A percentile compares a stretch with the other conserved stretches of the same genome.
phyloP scores from a whole-genome alignment of 2,113 vertebrate genomes.

The Dunckerocampus dactyliophorus region DNA sequence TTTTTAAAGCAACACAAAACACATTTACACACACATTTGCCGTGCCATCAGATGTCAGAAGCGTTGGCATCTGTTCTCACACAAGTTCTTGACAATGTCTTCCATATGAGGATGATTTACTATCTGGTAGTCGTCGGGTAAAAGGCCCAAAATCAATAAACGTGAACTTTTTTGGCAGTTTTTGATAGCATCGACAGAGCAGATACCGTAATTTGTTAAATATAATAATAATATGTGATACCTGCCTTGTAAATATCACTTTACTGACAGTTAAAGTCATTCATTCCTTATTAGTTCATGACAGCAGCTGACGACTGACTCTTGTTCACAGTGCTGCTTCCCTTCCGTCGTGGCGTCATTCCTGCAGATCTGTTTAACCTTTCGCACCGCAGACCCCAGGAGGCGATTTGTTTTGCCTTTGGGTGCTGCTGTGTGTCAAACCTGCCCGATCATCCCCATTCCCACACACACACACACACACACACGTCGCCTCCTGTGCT shows the following conservation, averaged over 20 bases:
- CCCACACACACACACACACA: conserved; percentile 18
- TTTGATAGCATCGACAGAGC: conserved; percentile 19
- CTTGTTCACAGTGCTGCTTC: conserved; percentile 32
- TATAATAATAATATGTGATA: conserved; percentile 34
- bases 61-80: conserved; percentile 20
- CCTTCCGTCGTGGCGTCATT: conserved; percentile 33
- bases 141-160: conserved; percentile 24
- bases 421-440: conserved; percentile 38
- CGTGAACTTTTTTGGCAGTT: conserved; percentile 19
- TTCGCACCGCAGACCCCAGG: conserved; percentile 33
- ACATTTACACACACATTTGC: conserved; percentile 35
- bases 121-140: conserved; percentile 29
- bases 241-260: conserved; percentile 21
- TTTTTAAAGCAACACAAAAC: conserved; percentile 19
- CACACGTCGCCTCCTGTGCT: conserved; percentile 23
- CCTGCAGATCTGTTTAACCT: conserved; percentile 49
- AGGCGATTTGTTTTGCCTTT: conserved; percentile 43
- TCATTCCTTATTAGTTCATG: conserved; percentile 41
- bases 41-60: conserved; percentile 23
- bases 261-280: conserved; percentile 28
- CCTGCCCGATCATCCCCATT: conserved; percentile 40
- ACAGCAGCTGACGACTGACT: conserved; percentile 16
- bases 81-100: conserved; percentile 30
- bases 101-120: conserved; percentile 15
- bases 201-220: conserved; percentile 38